A percentile compares a stretch with the other conserved stretches of the same genome.
Evolutionary conservation across 2,888 invertebrate species (phyloP).

Genomic region (Kryphioiulus occultus): DNA sequence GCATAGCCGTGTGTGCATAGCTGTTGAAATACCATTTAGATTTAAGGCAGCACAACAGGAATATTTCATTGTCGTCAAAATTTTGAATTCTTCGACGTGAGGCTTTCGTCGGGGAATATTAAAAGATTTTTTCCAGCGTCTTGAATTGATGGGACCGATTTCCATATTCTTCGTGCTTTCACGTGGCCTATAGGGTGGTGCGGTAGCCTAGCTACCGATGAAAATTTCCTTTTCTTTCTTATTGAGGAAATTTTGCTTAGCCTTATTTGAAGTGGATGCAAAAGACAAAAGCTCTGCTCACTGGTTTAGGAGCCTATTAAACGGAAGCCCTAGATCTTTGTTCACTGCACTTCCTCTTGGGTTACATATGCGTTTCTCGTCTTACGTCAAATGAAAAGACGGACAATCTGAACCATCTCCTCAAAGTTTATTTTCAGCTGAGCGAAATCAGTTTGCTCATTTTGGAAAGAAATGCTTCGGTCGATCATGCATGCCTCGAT

Average conservation of each 20-base stretch:
- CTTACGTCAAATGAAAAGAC: neutral
- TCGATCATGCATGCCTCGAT: neutral
- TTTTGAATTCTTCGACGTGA: neutral
- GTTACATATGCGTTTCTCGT: neutral
- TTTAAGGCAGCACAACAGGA: constrained; percentile 30
- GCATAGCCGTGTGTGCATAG: neutral
- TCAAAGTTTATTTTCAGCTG: neutral
- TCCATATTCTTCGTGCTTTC: neutral
- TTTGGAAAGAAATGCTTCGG: neutral
- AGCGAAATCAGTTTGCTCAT: neutral
- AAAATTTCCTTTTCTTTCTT: neutral
- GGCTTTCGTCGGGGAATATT: constrained; percentile 10
- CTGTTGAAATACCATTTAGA: neutral
- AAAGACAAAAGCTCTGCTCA: neutral
- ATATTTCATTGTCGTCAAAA: constrained; percentile 24
- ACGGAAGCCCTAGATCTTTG: neutral
- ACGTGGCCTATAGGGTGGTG: neutral
- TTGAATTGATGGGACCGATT: constrained; percentile 27
- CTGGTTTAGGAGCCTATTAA: neutral
- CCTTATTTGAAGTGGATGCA: neutral
- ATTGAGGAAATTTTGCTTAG: neutral
- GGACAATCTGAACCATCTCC: neutral
- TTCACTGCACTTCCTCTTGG: neutral
- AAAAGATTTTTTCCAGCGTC: neutral
- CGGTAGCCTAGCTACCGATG: neutral